Base-by-base conservation (phyloP, 30 jellyfish, hydroid and myxozoan species). In the Clytia hemisphaerica region DNA sequence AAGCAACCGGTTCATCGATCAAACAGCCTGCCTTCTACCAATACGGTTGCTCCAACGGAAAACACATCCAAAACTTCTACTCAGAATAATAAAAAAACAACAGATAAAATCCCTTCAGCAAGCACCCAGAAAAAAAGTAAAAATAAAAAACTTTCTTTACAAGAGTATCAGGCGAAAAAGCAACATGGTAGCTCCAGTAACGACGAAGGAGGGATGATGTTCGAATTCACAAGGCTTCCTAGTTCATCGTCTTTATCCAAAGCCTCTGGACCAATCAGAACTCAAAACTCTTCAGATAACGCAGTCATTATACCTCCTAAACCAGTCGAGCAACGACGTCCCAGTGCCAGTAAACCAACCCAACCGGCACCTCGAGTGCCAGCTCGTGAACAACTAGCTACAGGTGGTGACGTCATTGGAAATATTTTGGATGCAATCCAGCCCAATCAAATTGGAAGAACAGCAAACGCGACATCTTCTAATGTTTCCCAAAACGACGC, bases 151-250 rank as follows among this genome's bases (percentile, higher is more conserved):
- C 33, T 65, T 12, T 31, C 78, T 19, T 19, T 37, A 7, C 26
- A n/a, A 1, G 78, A 65, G 30, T 65, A 65, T 37, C 78, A 45
- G 10, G 72, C 78, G 9, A 60, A 16, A 27, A 65, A 32, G 25
- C 78, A 65, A 25, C 5, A 33, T 6, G 15, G 25, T 22, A n/a
- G 37, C 18, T 19, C 78, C 9, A 67, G 21, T 19, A 29, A 48
- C 44, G 69, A 22, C 2, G 78, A 44, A 3, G 16, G 38, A 4
- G 78, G 78, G 14, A n/a, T 65, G 30, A 25, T 32, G 59, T 32
- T 65, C 7, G 78, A 65, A 19, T 65, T 65, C 38, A 7, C 44
- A 22, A 40, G 38, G 19, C 24, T 65, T 1, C 67, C 67, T 14
- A 22, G 49, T 32, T 14, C 5, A 36, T 22, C 21, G 7, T 26